phyloP scores from a whole-genome alignment of 2,888 invertebrate genomes.

The Frankliniella fusca region DNA sequence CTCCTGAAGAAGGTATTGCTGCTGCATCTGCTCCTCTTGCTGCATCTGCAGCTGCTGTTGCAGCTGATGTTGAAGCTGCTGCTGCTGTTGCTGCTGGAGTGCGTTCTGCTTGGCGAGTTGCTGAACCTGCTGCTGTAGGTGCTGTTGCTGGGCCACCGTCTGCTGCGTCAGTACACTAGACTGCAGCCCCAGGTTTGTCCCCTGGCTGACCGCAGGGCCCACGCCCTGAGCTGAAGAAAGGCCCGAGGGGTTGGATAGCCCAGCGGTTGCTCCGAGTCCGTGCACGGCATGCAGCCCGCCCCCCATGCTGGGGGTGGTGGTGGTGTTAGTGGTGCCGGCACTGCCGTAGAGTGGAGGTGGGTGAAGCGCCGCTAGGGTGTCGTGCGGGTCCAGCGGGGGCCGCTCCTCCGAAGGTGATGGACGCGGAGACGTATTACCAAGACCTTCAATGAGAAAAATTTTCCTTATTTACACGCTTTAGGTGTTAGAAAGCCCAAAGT shows the following conservation, averaged over 20 bases:
- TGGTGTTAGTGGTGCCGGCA: constrained; percentile 4
- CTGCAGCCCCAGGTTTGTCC: neutral
- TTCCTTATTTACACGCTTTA: neutral
- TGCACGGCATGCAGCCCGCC: neutral
- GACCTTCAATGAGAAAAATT: neutral
- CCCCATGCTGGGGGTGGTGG: neutral
- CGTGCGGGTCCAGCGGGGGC: neutral
- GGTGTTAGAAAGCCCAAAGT: neutral
- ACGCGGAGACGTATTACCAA: constrained; percentile 28
- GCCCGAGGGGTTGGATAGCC: neutral
- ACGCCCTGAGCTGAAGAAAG: neutral
- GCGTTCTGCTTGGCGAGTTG: constrained; percentile 25
- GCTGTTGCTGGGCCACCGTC: constrained; percentile 22
- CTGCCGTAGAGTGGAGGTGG: neutral
- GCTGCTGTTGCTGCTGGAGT: constrained; percentile 34
- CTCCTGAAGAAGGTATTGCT: constrained; percentile 53
- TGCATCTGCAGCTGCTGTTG: constrained; percentile 48
- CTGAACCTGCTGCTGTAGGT: neutral
- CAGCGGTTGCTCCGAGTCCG: neutral
- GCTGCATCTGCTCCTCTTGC: constrained; percentile 54
- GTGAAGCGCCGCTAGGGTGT: neutral
- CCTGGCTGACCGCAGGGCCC: neutral
- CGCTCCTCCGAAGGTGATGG: constrained; percentile 30
- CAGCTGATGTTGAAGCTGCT: constrained; percentile 35
- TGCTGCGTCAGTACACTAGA: neutral